Base-by-base conservation (phyloP, 1,140 invertebrate genomes). In the Tetramorium parvispinum region DNA sequence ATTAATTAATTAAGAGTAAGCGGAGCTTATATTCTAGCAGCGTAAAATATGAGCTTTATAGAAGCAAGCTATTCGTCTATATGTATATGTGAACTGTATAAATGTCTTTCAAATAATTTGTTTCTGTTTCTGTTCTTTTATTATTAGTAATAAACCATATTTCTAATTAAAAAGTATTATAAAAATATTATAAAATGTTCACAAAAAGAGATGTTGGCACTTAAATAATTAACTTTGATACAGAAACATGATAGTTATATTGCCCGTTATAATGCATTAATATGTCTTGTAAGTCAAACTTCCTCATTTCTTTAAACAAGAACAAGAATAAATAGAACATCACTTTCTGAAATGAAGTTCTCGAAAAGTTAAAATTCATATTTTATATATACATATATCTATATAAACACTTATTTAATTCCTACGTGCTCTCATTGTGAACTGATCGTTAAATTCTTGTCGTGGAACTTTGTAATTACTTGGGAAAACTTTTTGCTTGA, bases 361-460 rank as follows among this genome's bases (percentile, higher is more conserved):
- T 71, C 46, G 40, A 32, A 55, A 82, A 82, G 78, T 82, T 82
- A 43, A 71, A 82, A 82, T 82, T 71, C 24, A 13, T 59, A 66
- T n/a, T 32, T 32, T 32, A 32, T 83, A 57, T 71, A 83, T 73
- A 51, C 11, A 79, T 79, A 10, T 82, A 57, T 71, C 71, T 73
- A 79, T 81, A 68, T 81, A 81, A 53, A 83, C 49, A 61, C 70
- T 75, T 71, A 61, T 82, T 70, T 83, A 83, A 83, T 83, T 83
- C 24, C 37, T 76, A 32, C 53, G 79, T 40, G 46, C 46, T 49
- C 43, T 75, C 55, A 59, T 76, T 81, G 77, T 37, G 18, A 83
- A 24, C 70, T 83, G 81, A 83, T 83, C 53, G 81, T 76, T 83
- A 83, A 71, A 83, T 75, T 83, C 81, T 83, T 75, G 51, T 83